A percentile compares a stretch with the other conserved stretches of the same genome.
Evolutionary conservation across 2,888 invertebrate genomes (phyloP).

Genomic region (Dolichomitus sp.): DNA sequence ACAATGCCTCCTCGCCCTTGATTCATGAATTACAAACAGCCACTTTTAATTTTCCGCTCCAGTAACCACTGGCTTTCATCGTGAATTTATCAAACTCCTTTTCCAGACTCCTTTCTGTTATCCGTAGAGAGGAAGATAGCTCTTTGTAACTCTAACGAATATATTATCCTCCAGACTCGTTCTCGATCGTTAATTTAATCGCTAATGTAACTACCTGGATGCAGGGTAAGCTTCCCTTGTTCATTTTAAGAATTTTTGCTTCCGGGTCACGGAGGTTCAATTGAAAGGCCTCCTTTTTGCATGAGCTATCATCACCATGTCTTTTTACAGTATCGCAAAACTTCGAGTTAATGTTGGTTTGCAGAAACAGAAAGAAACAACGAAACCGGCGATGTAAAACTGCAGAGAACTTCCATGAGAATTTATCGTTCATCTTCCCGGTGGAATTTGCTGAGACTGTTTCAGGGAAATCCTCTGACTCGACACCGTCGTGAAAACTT

Average conservation of each 20-base stretch:
- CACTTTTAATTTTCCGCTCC: conserved; percentile 12
- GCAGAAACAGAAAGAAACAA: background rate
- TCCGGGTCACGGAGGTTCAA: background rate
- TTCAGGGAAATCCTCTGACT: conserved; percentile 9
- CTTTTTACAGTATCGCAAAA: background rate
- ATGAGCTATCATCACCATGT: background rate
- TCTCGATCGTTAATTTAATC: conserved; percentile 7
- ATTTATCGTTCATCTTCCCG: conserved; percentile 28
- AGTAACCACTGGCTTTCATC: background rate
- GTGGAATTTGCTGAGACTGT: conserved; percentile 5
- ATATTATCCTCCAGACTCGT: conserved; percentile 5
- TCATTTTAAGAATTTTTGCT: background rate
- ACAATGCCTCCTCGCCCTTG: conserved; percentile 3
- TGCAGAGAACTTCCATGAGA: background rate
- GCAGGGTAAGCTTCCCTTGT: background rate
- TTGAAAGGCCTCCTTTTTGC: background rate
- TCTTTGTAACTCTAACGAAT: background rate
- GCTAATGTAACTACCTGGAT: background rate
- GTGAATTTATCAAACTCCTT: conserved; percentile 14
- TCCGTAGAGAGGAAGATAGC: background rate
- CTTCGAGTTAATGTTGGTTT: background rate
- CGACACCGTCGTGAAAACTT: conserved; percentile 44
- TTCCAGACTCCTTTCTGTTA: background rate
- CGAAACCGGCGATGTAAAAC: background rate
- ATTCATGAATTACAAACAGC: conserved; percentile 20